These are phyloP conservation scores for Hirudo medicinalis DNA, from an alignment of 1,140 invertebrate genomes.

Conservation along the genomic window DNA sequence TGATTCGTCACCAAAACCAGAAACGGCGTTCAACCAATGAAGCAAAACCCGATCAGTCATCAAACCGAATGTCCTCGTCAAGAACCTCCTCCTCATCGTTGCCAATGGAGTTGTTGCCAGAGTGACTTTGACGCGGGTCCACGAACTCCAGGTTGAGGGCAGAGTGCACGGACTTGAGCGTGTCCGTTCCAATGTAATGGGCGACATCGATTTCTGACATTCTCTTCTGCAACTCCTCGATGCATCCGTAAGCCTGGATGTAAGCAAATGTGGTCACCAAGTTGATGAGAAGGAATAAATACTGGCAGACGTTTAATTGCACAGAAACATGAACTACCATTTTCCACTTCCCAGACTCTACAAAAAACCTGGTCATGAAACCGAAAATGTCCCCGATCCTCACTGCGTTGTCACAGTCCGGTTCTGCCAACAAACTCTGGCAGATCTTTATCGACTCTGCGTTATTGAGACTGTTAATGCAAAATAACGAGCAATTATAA, in stretches of 20 bases:
- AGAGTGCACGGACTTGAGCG: not conserved
- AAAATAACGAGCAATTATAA: not conserved
- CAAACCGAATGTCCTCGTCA: not conserved
- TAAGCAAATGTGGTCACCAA: not conserved
- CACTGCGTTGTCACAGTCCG: slow-evolving; percentile 44
- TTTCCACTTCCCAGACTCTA: slow-evolving; percentile 40
- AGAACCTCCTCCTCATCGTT: not conserved
- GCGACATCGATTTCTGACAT: not conserved
- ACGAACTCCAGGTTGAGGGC: not conserved
- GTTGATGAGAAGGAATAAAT: not conserved
- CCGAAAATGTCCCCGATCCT: slow-evolving; percentile 49
- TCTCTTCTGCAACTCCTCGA: slow-evolving; percentile 9
- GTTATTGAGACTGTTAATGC: slow-evolving; percentile 10
- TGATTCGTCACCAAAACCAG: too few relatives aligned
- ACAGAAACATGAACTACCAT: slow-evolving; percentile 30
- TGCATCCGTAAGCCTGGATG: slow-evolving; percentile 6
- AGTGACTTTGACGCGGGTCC: not conserved
- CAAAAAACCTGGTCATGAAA: slow-evolving; percentile 47
- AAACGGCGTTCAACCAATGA: not conserved
- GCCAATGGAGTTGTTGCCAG: not conserved
- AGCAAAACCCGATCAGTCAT: not conserved
- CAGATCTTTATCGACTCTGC: slow-evolving; percentile 39
- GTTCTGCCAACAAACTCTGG: slow-evolving; percentile 36
- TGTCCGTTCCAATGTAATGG: not conserved
- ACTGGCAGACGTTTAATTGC: not conserved